Base-by-base conservation (phyloP, 2,888 invertebrate species). In the Luperina testacea region DNA sequence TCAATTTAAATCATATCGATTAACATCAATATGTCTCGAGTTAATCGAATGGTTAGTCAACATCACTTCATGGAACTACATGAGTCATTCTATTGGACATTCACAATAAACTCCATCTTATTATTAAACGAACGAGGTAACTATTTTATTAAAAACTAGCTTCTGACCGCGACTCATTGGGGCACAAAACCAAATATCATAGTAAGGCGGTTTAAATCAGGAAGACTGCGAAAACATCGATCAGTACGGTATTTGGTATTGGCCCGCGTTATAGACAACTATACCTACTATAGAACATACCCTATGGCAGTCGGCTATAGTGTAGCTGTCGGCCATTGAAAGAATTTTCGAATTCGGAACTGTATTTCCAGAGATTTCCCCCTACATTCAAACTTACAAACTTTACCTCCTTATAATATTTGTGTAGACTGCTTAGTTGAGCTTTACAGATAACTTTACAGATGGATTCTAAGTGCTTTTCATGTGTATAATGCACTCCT, bases 1-100 rank as follows among this genome's bases (percentile, higher is more conserved):
- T 72, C 45, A 79, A 87, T 84, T 84, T 69, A 65, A 78, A 74
- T 71, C 2, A 63, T 79, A 65, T 83, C 61, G 74, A 84, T 87
- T 84, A 75, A 59, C n/a, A 75, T 67, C 57, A 83, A 78, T 82
- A 77, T 69, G 67, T 48, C 51, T 72, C 45, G 83, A 69, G 24
- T 20, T 72, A 70, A 82, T 83, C 83, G 72, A 75, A 68, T 73
- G 77, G 27, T 80, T 77, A 87, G 73, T 87, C 85, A 87, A 84
- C 64, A 79, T 87, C 17, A 77, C 57, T 70, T 75, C 84, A 59
- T 63, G 68, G 78, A 82, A 82, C 59, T 70, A 65, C 64, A 51
- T 87, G 87, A 85, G 61, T 87, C 80, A 87, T 32, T 80, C 27
- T 67, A 75, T 65, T 68, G 75, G 32, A 75, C 27, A 82, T 57